Conservation (phyloP, 2,888 invertebrate species). For the Sarcophaga carnaria region DNA sequence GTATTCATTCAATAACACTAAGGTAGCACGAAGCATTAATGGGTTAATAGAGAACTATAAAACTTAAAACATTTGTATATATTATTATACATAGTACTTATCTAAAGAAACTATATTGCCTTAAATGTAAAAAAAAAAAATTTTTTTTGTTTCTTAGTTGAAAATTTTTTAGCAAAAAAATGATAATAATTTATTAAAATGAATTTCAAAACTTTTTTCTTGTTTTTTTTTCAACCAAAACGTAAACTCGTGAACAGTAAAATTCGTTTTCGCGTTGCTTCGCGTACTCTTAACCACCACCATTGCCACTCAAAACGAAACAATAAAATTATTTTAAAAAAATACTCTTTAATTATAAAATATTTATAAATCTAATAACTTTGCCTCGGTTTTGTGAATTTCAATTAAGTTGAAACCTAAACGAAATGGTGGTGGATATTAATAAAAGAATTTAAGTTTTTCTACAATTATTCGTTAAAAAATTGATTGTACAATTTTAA, state of each 20-base stretch:
- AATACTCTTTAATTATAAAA: not conserved
- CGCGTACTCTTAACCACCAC: not conserved
- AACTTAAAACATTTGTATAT: not conserved
- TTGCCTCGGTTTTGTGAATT: not conserved
- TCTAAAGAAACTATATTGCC: constrained; percentile 1
- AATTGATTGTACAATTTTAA: not conserved
- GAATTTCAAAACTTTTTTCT: constrained; percentile 10
- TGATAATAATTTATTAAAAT: not conserved
- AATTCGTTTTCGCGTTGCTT: constrained; percentile 18
- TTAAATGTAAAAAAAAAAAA: constrained; percentile 26
- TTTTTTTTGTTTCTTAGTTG: constrained; percentile 43
- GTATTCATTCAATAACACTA: not conserved
- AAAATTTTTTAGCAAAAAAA: not conserved
- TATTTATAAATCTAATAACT: not conserved
- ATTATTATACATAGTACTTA: not conserved
- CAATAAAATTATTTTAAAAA: not conserved
- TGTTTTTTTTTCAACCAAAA: not conserved
- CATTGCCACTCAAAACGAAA: not conserved
- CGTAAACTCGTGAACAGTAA: not conserved
- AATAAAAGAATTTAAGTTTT: constrained; percentile 16
- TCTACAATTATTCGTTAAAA: not conserved
- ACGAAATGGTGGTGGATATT: constrained; percentile 46
- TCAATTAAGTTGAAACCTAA: no score
- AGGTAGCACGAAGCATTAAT: not conserved
- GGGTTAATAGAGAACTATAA: not conserved